A percentile compares a stretch with the other conserved stretches of the same genome.
phyloP scores from a whole-genome alignment of 2,113 vertebrate genomes.

The Lepus europaeus region DNA sequence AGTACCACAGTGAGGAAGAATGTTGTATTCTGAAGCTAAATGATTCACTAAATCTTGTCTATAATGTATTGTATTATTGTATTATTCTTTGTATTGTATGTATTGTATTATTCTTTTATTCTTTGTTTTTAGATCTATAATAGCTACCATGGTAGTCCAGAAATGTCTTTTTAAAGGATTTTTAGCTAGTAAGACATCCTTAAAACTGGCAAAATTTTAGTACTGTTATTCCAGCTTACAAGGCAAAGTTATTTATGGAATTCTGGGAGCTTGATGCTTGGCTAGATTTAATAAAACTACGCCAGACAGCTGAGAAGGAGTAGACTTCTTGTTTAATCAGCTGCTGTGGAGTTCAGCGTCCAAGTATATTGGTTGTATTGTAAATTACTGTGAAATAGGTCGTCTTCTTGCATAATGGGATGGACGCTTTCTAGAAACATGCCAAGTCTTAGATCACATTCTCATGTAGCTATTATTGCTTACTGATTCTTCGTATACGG shows the following conservation, averaged over 20 bases:
- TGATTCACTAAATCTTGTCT: constrained; percentile 12
- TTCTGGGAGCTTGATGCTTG: constrained; percentile 33
- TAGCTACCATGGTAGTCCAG: background rate
- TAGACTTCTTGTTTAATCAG: constrained; percentile 45
- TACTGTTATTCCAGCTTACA: constrained; percentile 31
- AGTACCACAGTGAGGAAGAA: background rate
- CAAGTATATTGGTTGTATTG: constrained; percentile 20
- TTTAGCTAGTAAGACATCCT: background rate
- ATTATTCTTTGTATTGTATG: background rate
- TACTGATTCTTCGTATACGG: constrained; percentile 28
- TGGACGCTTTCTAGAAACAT: constrained; percentile 33
- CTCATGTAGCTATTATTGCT: background rate
- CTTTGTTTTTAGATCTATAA: background rate
- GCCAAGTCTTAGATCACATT: background rate
- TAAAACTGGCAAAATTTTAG: constrained; percentile 37
- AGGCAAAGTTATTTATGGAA: constrained; percentile 52
- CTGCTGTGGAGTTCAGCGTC: constrained; percentile 61
- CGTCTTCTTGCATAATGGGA: constrained; percentile 30
- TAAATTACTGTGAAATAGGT: constrained; percentile 55
- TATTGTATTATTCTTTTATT: background rate
- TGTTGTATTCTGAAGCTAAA: constrained; percentile 47
- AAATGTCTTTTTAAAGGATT: background rate
- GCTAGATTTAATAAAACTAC: constrained; percentile 36
- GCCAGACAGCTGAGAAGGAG: constrained; percentile 15
- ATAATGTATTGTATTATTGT: background rate